phyloP scores from a whole-genome alignment of 1,140 invertebrate species.

The Drosophila carrolli region DNA sequence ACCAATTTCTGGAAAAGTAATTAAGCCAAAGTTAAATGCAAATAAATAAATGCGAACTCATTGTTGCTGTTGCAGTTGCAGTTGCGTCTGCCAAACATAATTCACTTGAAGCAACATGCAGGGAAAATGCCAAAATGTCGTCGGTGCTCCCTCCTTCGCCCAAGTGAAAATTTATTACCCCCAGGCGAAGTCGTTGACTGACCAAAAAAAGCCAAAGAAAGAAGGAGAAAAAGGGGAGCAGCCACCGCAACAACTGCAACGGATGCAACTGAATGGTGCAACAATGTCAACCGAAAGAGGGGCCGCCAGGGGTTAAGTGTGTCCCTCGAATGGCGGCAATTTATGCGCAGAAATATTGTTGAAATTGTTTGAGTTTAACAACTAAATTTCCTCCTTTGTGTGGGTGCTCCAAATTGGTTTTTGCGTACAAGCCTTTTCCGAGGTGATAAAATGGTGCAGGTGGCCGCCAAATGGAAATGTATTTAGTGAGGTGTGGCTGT shows the following conservation, averaged over 20 bases:
- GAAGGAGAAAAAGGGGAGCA: constrained; percentile 49
- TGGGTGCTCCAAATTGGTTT: constrained; percentile 75
- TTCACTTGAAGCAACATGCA: constrained; percentile 68
- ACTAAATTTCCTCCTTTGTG: constrained; percentile 73
- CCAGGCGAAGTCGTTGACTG: constrained; percentile 51
- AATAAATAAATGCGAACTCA: constrained; percentile 52
- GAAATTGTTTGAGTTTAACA: constrained; percentile 80
- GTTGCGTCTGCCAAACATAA: constrained; percentile 51
- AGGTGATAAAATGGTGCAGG: constrained; percentile 74
- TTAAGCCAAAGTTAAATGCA: constrained; percentile 57
- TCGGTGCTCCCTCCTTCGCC: constrained; percentile 31
- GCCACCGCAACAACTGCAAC: constrained; percentile 58
- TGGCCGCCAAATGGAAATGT: constrained; percentile 50
- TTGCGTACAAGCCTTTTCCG: constrained; percentile 36
- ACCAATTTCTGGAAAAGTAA: constrained; percentile 37
- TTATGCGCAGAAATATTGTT: constrained; percentile 77
- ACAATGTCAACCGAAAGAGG: constrained; percentile 61
- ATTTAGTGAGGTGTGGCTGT: constrained; percentile 45
- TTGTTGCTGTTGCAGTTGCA: constrained; percentile 33
- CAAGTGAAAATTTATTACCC: constrained; percentile 74
- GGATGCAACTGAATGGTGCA: constrained; percentile 63
- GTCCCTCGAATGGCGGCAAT: constrained; percentile 58
- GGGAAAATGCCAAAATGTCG: constrained; percentile 80
- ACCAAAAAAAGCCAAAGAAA: constrained; percentile 42
- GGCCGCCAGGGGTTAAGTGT: constrained; percentile 26